These are phyloP conservation scores for Petaurus breviceps DNA, from an alignment of 2,113 vertebrate species.

Conservation along the genomic window DNA sequence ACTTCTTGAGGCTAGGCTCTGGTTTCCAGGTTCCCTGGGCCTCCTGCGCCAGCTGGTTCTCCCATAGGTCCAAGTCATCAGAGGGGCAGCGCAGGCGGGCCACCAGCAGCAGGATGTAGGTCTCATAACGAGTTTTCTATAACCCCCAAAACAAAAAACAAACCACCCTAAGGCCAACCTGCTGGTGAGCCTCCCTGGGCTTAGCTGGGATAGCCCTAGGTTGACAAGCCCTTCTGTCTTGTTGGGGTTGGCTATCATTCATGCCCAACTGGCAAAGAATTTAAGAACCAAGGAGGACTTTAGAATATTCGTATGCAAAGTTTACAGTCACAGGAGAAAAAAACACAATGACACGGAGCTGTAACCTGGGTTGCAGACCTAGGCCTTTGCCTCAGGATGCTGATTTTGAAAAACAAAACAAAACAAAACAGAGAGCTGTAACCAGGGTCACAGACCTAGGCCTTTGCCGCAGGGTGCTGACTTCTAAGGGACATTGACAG, in stretches of 20 bases:
- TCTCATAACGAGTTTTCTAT: constrained; percentile 91
- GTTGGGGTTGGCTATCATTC: not conserved
- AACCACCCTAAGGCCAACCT: not conserved
- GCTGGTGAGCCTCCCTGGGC: not conserved
- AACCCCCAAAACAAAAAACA: not conserved
- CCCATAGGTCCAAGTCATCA: constrained; percentile 82
- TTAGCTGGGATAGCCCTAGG: not conserved
- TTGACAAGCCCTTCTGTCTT: not conserved
- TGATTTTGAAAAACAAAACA: not conserved
- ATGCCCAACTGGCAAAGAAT: no score
- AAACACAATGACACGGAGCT: not conserved
- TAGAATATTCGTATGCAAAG: no score
- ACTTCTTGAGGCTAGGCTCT: constrained; percentile 86
- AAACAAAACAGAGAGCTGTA: not conserved
- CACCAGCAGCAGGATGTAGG: constrained; percentile 87
- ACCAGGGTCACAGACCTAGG: not conserved
- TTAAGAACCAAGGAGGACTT: not conserved
- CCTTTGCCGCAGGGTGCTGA: no score
- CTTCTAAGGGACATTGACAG: not conserved
- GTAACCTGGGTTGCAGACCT: not conserved
- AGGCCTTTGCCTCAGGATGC: not conserved
- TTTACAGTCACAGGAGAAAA: not conserved
- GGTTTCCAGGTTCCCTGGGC: constrained; percentile 35
- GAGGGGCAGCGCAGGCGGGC: constrained; percentile 78
- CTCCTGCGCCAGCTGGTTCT: constrained; percentile 79